Evolutionary conservation across 2,113 vertebrate genomes (phyloP).

Genomic region (Mola mola): DNA sequence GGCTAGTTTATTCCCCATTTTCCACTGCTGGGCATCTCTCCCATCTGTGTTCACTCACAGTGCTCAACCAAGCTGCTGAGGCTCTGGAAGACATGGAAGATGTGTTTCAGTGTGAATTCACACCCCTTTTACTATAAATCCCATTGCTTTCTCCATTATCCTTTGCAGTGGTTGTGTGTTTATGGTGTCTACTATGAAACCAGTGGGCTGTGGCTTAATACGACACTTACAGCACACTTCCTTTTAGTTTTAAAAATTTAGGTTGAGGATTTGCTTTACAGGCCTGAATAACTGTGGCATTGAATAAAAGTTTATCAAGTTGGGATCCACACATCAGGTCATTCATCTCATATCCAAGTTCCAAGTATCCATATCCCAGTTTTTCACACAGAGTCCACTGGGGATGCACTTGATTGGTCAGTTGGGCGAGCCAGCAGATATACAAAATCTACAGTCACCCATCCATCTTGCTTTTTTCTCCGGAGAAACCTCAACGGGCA

Average conservation of each 20-base stretch:
- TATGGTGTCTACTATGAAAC: conserved; percentile 44
- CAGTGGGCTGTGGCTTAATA: conserved; percentile 29
- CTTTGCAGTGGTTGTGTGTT: conserved; percentile 37
- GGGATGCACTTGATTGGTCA: no score
- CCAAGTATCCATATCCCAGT: no score
- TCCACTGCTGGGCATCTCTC: conserved; percentile 78
- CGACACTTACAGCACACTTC: no score
- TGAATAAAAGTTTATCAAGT: no score
- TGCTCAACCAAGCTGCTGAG: conserved; percentile 55
- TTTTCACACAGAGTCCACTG: no score
- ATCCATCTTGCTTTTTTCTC: no score
- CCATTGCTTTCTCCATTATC: conserved; percentile 39
- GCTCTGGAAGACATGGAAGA: conserved; percentile 50
- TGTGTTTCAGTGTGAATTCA: conserved; percentile 47
- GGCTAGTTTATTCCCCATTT: conserved; percentile 76
- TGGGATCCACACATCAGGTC: no score
- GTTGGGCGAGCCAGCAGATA: no score
- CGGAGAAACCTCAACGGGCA: no score
- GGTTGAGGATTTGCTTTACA: not conserved
- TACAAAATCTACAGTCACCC: no score
- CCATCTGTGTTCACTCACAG: conserved; percentile 76
- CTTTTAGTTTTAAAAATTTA: conserved; percentile 15
- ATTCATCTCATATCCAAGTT: no score
- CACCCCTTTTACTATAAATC: conserved; percentile 59
- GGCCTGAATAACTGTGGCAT: no score